Conservation (phyloP, 2,113 vertebrate genomes). For the Epinephelus cyanopodus region DNA sequence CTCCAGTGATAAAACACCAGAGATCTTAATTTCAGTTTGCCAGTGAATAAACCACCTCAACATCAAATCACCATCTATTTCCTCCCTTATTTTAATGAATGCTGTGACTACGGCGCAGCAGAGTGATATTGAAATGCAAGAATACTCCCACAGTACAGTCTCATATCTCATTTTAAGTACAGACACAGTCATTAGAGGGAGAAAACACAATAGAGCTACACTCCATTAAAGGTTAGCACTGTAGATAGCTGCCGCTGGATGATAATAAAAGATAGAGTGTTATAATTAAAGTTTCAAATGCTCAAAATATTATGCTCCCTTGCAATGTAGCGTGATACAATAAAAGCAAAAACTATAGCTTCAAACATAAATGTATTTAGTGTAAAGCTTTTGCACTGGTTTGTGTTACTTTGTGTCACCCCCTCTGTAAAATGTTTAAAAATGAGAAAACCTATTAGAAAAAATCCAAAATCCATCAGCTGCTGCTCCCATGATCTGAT, state of each 20-base stretch:
- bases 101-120: conserved; percentile 42
- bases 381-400: background rate
- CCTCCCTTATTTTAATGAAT: conserved; percentile 51
- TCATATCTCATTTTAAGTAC: conserved; percentile 58
- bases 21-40: conserved; percentile 45
- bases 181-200: conserved; percentile 55
- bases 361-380: background rate
- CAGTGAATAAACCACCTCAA: conserved; percentile 21
- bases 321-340: background rate
- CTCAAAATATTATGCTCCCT: background rate
- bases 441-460: conserved; percentile 1
- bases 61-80: conserved; percentile 46
- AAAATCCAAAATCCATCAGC: conserved; percentile 8
- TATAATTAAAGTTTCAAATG: conserved; percentile 42
- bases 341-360: background rate
- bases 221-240: conserved; percentile 54
- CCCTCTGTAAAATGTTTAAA: background rate
- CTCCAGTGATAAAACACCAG: background rate
- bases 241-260: conserved; percentile 36
- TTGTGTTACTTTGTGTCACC: background rate
- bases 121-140: conserved; percentile 60
- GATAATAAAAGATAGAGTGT: conserved; percentile 40
- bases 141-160: conserved; percentile 60
- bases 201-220: conserved; percentile 45
- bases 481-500: conserved; percentile 30